These are phyloP conservation scores for Desmophyllum pertusum DNA, from an alignment of 92 coral and sea anemone species.

Conservation along the genomic window DNA sequence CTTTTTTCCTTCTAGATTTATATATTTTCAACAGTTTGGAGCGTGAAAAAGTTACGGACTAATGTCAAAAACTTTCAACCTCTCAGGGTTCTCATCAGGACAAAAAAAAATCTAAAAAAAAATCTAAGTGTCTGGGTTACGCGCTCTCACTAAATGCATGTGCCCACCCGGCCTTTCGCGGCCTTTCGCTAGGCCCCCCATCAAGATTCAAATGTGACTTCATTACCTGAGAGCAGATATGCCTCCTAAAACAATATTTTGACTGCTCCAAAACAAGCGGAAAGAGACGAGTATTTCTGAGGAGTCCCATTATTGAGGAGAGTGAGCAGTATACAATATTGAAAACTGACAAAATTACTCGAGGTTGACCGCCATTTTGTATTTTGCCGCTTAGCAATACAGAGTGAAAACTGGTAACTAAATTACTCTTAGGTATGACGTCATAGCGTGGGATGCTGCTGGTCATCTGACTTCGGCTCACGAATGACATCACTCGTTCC, in stretches of 20 bases:
- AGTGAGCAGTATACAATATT: no score
- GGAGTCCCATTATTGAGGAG: constrained; percentile 12
- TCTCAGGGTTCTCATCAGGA: no score
- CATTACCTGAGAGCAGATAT: constrained; percentile 26
- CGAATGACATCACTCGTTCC: constrained; percentile 62
- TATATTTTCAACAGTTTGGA: no score
- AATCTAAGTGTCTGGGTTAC: no score
- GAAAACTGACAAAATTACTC: not conserved
- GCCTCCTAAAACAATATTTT: not conserved
- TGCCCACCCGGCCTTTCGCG: no score
- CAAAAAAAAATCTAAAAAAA: no score
- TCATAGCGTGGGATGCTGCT: constrained; percentile 59
- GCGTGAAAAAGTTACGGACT: no score
- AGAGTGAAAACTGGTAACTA: constrained; percentile 20
- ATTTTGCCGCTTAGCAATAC: not conserved
- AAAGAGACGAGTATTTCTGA: not conserved
- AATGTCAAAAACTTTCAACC: no score
- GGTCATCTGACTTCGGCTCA: constrained; percentile 44
- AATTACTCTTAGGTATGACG: not conserved
- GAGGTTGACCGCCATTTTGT: constrained; percentile 15
- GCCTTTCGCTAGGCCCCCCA: no score
- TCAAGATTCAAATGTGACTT: not conserved
- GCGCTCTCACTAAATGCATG: no score
- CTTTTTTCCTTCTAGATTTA: no score
- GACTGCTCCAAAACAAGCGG: not conserved